Conservation (phyloP, 1,140 invertebrate genomes). For the Brachionus plicatilis region DNA sequence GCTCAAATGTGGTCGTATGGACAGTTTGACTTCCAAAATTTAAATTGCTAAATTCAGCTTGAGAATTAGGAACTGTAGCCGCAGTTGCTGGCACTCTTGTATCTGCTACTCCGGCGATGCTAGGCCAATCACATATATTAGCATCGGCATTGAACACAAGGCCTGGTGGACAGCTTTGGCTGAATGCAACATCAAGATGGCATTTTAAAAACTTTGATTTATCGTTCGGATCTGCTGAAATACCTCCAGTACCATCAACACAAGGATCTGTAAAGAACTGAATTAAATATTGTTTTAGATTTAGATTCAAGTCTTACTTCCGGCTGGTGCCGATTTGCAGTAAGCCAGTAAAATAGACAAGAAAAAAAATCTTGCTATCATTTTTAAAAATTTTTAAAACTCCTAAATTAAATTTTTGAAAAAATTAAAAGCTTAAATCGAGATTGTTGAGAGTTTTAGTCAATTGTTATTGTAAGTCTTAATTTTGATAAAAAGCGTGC, state of each 20-base stretch:
- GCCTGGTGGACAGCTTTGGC: not conserved
- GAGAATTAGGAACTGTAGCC: not conserved
- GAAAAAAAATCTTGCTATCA: not conserved
- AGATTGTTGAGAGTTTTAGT: not conserved
- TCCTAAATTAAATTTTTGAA: not conserved
- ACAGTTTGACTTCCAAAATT: not conserved
- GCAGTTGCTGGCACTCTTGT: not conserved
- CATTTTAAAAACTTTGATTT: slow-evolving; percentile 13
- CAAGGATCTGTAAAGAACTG: not conserved
- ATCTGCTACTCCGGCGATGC: not conserved
- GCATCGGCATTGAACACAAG: not conserved
- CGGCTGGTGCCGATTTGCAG: not conserved
- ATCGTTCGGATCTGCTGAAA: not conserved
- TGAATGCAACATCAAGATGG: not conserved
- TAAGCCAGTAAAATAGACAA: slow-evolving; percentile 13
- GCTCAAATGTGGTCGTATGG: not conserved
- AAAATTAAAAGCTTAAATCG: not conserved
- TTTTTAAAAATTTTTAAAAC: not conserved
- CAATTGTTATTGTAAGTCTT: not conserved
- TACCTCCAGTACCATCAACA: not conserved
- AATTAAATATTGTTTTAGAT: not conserved
- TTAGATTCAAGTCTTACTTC: not conserved
- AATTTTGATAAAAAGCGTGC: not conserved
- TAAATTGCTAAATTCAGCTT: not conserved
- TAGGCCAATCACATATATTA: slow-evolving; percentile 14